Evolutionary conservation across 2,888 invertebrate genomes (phyloP).

Genomic region (Lithophane ornitopus): DNA sequence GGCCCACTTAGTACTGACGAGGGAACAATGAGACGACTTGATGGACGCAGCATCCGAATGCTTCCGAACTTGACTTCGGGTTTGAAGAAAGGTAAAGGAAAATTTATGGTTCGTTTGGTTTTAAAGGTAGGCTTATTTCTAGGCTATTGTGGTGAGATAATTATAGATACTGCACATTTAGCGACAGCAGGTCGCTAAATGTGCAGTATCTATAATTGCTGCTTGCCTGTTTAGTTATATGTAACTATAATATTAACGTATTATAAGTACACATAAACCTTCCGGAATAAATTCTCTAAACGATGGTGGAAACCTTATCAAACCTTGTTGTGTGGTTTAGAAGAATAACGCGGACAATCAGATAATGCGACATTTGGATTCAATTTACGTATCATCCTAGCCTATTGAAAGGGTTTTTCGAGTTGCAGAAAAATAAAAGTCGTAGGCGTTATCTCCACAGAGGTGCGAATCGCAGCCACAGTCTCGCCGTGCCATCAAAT

Average conservation of each 20-base stretch:
- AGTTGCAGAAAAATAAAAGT: neutral
- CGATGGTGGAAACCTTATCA: no score
- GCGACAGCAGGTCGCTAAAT: no score
- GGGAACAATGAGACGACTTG: conserved; percentile 62
- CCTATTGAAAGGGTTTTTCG: neutral
- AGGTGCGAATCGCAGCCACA: no score
- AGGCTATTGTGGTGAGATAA: neutral
- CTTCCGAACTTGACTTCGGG: conserved; percentile 31
- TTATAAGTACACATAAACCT: no score
- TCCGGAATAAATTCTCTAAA: no score
- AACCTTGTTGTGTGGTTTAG: no score
- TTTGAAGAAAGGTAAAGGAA: conserved; percentile 5
- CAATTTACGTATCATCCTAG: neutral
- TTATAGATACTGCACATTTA: neutral
- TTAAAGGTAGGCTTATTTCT: neutral
- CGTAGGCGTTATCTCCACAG: no score
- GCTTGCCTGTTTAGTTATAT: no score
- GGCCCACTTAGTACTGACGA: conserved; percentile 62
- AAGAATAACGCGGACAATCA: no score
- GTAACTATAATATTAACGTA: no score
- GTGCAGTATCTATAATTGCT: no score
- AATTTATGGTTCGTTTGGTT: neutral
- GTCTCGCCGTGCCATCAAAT: no score
- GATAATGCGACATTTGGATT: neutral
- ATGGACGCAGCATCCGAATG: conserved; percentile 43